A percentile compares a stretch with the other conserved stretches of the same genome.
These are phyloP conservation scores for Chelidonichthys spinosus DNA, from an alignment of 2,797 vertebrate genomes.

Conservation along the genomic window DNA sequence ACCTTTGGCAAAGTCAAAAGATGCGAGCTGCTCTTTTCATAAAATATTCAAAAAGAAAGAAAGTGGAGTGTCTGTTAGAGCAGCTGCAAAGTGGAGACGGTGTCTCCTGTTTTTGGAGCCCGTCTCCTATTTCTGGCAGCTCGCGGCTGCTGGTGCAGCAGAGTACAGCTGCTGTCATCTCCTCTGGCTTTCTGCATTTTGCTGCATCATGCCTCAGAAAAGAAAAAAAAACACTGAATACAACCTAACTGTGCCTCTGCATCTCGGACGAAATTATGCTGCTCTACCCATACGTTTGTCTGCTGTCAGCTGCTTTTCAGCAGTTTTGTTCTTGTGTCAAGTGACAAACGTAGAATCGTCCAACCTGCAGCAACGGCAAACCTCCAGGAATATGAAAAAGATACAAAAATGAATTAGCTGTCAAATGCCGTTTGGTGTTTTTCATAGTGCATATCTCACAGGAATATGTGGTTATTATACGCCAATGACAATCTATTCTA, in stretches of 20 bases:
- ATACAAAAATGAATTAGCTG: not conserved
- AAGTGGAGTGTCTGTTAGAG: conserved; percentile 24
- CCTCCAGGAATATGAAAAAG: not conserved
- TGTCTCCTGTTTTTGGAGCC: conserved; percentile 23
- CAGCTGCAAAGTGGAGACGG: conserved; percentile 25
- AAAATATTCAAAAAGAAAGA: conserved; percentile 24
- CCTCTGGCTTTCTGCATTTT: conserved; percentile 41
- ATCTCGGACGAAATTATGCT: conserved; percentile 12
- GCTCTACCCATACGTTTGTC: not conserved
- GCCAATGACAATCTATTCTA: not conserved
- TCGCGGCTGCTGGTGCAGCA: conserved; percentile 42
- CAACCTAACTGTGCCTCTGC: not conserved
- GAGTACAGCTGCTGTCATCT: conserved; percentile 52
- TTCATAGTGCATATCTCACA: not conserved
- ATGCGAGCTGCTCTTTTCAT: conserved; percentile 17
- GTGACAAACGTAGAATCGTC: not conserved
- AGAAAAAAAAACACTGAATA: conserved; percentile 1
- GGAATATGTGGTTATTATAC: not conserved
- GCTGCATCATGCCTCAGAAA: conserved; percentile 53
- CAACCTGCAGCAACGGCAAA: conserved; percentile 1
- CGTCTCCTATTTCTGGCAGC: conserved; percentile 52
- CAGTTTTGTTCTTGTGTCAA: conserved; percentile 8
- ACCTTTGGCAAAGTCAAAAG: conserved; percentile 2
- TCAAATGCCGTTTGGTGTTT: not conserved
- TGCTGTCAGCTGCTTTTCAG: conserved; percentile 4